These are phyloP conservation scores for Lucifuga dentata DNA, from an alignment of 2,113 vertebrate species.

Conservation along the genomic window DNA sequence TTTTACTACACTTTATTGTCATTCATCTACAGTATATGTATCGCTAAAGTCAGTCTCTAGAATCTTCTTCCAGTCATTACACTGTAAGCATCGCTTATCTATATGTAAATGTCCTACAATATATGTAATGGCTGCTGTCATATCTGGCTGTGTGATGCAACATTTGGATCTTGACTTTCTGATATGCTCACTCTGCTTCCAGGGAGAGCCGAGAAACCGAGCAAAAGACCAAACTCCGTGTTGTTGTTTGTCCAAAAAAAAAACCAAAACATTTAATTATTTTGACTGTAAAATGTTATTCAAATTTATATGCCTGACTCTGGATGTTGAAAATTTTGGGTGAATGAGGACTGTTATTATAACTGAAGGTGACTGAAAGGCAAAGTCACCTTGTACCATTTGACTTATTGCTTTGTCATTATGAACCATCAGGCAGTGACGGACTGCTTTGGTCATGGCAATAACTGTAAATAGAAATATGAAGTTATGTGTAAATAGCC, in stretches of 20 bases:
- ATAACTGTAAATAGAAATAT: conserved; percentile 68
- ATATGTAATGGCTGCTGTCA: conserved; percentile 31
- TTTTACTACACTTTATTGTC: conserved; percentile 10
- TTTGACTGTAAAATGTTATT: too few species aligned
- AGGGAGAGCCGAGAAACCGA: conserved; percentile 25
- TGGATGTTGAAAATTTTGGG: conserved; percentile 9
- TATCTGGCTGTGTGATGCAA: conserved; percentile 21
- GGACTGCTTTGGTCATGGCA: conserved; percentile 57
- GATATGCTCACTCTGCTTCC: conserved; percentile 22
- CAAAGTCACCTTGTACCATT: conserved; percentile 11
- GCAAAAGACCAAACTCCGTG: conserved; percentile 39
- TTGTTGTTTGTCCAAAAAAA: conserved; percentile 10
- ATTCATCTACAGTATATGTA: conserved; percentile 22
- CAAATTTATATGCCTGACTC: not conserved
- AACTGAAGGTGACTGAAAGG: conserved; percentile 6
- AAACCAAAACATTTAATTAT: too few species aligned
- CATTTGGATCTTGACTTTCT: conserved; percentile 9
- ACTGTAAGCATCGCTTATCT: conserved; percentile 27
- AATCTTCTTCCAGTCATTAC: conserved; percentile 34
- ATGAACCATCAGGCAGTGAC: conserved; percentile 42
- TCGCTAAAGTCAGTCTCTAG: conserved; percentile 14
- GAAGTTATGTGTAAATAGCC: conserved; percentile 66
- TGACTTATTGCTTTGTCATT: conserved; percentile 45
- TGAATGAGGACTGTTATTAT: conserved; percentile 21
- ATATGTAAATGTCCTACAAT: conserved; percentile 43